Evolutionary conservation across 92 coral and sea anemone genomes (phyloP).

Genomic region (Nematostella vectensis): DNA sequence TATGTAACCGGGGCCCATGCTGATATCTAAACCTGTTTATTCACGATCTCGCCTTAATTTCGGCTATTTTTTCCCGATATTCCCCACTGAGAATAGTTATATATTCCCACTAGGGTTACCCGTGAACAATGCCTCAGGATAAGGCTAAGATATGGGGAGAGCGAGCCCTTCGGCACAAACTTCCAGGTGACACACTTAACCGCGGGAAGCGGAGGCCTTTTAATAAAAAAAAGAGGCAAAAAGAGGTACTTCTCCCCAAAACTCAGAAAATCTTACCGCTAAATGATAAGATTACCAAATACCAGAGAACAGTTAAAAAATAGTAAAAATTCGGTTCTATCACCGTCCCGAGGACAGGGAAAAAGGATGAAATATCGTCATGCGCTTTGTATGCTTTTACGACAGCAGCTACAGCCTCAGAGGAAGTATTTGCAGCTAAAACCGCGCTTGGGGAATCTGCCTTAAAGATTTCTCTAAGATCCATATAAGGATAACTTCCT

Average conservation of each 20-base stretch:
- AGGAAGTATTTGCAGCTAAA: constrained; percentile 1
- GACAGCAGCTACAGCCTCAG: neutral
- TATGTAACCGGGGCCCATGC: no score
- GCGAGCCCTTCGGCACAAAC: constrained; percentile 7
- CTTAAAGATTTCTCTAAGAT: constrained; percentile 20
- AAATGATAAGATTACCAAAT: no score
- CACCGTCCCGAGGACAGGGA: neutral
- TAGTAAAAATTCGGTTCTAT: no score
- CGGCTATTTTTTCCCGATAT: no score
- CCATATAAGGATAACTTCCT: constrained; percentile 22
- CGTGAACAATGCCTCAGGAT: constrained; percentile 1
- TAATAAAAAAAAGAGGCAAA: no score
- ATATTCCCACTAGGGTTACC: neutral
- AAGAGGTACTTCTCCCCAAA: neutral
- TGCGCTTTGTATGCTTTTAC: neutral
- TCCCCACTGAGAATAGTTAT: neutral
- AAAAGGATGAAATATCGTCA: neutral
- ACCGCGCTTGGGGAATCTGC: constrained; percentile 20
- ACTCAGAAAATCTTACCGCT: neutral
- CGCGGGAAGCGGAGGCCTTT: neutral
- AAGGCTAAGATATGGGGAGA: neutral
- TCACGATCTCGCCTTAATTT: no score
- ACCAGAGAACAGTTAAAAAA: no score
- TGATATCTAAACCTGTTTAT: no score
- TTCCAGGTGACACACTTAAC: neutral